A percentile compares a stretch with the other conserved stretches of the same genome.
Evolutionary conservation across 1,140 invertebrate species (phyloP).

Genomic region (Yoshiicerus persimilis): DNA sequence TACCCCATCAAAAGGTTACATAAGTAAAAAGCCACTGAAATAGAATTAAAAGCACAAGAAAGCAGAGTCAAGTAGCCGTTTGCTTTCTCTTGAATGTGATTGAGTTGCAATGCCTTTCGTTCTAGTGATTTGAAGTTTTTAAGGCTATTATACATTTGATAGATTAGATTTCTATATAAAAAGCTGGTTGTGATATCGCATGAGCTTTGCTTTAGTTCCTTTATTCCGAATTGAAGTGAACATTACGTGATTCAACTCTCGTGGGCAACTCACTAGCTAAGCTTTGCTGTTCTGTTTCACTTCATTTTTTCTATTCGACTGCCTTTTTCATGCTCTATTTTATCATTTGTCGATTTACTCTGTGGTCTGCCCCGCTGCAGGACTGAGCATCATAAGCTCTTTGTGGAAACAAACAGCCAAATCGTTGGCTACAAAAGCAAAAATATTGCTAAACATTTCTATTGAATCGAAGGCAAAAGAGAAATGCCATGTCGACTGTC

Average conservation of each 20-base stretch:
- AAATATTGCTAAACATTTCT: background rate
- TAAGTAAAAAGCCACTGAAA: background rate
- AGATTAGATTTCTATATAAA: background rate
- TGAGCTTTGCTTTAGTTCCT: background rate
- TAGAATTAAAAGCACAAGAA: background rate
- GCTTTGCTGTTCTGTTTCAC: background rate
- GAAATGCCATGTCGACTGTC: background rate
- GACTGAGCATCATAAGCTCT: background rate
- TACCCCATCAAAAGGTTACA: background rate
- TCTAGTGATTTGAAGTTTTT: background rate
- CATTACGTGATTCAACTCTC: background rate
- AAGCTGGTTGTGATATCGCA: background rate
- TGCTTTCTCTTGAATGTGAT: background rate
- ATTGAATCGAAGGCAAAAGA: background rate
- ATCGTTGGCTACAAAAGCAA: background rate
- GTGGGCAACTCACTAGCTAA: background rate
- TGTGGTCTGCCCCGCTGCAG: background rate
- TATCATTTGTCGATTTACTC: background rate
- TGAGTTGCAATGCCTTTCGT: background rate
- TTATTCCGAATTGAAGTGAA: background rate
- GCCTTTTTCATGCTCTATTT: background rate
- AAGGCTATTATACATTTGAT: background rate
- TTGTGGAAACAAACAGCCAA: background rate
- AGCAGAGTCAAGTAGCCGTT: background rate
- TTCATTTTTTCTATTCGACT: background rate